Percentiles rank a stretch among this genome's conserved stretches.
Conservation (phyloP, 1,140 invertebrate genomes). For the Calliopsis andreniformis region DNA sequence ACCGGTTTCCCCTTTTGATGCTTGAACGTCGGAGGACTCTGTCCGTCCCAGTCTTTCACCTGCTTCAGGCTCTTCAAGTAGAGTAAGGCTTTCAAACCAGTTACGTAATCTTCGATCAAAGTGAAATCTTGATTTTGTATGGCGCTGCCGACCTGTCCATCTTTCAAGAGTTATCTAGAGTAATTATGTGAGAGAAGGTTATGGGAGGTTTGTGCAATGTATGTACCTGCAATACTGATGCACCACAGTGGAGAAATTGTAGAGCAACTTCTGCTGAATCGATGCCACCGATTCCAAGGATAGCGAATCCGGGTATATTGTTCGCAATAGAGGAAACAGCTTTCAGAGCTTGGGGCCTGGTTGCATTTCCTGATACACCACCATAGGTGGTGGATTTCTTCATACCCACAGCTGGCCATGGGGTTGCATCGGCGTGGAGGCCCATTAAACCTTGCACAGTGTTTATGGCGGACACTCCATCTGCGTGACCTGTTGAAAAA, state of each 20-base stretch:
- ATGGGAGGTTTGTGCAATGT: not conserved
- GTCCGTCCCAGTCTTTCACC: constrained; percentile 92
- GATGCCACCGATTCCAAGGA: constrained; percentile 97
- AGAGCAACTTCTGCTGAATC: constrained; percentile 97
- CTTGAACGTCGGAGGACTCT: constrained; percentile 93
- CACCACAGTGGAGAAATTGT: constrained; percentile 96
- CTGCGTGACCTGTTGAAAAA: constrained; percentile 91
- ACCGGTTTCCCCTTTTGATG: constrained; percentile 96
- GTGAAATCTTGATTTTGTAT: constrained; percentile 99
- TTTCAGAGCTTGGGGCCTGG: constrained; percentile 94
- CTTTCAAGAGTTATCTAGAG: not conserved
- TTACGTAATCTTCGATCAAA: constrained; percentile 95
- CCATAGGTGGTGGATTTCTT: constrained; percentile 96
- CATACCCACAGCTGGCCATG: constrained; percentile 95
- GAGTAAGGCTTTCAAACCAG: constrained; percentile 93
- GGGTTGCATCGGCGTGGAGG: constrained; percentile 88
- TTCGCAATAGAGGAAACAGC: constrained; percentile 94
- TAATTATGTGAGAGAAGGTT: not conserved
- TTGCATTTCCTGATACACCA: constrained; percentile 97
- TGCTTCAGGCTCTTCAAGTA: constrained; percentile 89
- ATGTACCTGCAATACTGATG: constrained; percentile 92
- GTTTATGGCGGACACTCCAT: constrained; percentile 98
- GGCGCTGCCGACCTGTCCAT: constrained; percentile 92
- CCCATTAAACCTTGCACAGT: constrained; percentile 97
- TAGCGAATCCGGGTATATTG: constrained; percentile 92